Conservation (phyloP, 2,113 vertebrate species). For the Vulpes lagopus region DNA sequence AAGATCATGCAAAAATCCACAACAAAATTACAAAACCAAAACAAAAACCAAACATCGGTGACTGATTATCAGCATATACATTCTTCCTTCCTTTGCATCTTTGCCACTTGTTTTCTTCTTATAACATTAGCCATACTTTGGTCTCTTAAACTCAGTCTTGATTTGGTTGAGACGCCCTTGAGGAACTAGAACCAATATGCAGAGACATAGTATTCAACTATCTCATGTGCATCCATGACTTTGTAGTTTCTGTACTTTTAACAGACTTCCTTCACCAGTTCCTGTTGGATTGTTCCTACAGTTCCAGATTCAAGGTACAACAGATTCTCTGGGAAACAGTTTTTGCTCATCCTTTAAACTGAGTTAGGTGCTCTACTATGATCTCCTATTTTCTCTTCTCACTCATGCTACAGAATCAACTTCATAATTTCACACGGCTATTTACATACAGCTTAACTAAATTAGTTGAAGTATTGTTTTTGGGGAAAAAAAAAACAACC, state of each 20-base stretch:
- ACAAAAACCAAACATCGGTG: neutral
- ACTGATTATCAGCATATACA: neutral
- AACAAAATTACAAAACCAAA: neutral
- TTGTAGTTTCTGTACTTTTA: neutral
- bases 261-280: neutral
- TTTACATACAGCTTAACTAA: neutral
- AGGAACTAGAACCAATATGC: fast-evolving
- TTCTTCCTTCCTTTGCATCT: neutral
- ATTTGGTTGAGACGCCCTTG: neutral
- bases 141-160: neutral
- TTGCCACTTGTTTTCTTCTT: neutral
- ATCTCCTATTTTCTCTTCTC: neutral
- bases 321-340: neutral
- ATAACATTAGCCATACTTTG: neutral
- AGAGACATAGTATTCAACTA: neutral
- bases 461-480: neutral
- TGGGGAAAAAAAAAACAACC: neutral
- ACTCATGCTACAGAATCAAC: neutral
- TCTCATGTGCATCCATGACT: neutral
- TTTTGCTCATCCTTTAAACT: neutral
- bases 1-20: neutral
- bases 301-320: neutral
- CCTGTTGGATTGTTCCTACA: neutral
- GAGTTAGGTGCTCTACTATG: neutral
- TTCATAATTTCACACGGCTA: neutral